Evolutionary conservation across 2,888 invertebrate species (phyloP), one percentile per base, ranked within the genome.

Genomic region (Lycia hirtaria): DNA sequence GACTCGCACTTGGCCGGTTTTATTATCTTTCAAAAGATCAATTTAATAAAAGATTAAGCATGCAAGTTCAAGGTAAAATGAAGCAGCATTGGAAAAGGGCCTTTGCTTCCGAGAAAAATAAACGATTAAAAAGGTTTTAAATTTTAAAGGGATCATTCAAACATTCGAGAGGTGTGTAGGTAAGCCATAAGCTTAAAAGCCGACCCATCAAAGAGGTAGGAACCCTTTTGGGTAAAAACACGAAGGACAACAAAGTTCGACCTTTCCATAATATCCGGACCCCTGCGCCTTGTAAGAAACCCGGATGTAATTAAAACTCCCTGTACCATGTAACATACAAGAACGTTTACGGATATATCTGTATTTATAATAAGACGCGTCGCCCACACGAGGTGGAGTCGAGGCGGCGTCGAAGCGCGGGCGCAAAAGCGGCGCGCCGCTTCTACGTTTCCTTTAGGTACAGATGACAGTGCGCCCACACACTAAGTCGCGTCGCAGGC

Each of bases 301-400:
- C 44, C 45, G 33, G 45, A 47, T 12, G 22, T 47, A 47, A 47
- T 47, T 47, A 47, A 33, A 47, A 33, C 14, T 33, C 30, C 45
- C 17, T 22, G 20, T 20, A 43, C 41, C 41, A 9, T 44, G 26
- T 24, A 17, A 41, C 26, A 41, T 28, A 26, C n/a, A n/a, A n/a
- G n/a, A n/a, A n/a, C 41, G 26, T 4, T 41, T 41, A 15, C 41
- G 26, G 26, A 17, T 40, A 41, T 41, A 26, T 40, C 15, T 33
- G 15, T 33, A 9, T 10, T 10, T 10, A 17, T 19, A n/a, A 35
- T 17, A 35, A n/a, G n/a, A n/a, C n/a, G n/a, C n/a, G n/a, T n/a
- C n/a, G n/a, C n/a, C n/a, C n/a, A n/a, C n/a, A n/a, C n/a, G n/a
- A n/a, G n/a, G n/a, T n/a, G n/a, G n/a, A n/a, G n/a, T n/a, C n/a